Evolutionary conservation across 2,113 vertebrate species (phyloP).

Genomic region (Ammodytes dubius): DNA sequence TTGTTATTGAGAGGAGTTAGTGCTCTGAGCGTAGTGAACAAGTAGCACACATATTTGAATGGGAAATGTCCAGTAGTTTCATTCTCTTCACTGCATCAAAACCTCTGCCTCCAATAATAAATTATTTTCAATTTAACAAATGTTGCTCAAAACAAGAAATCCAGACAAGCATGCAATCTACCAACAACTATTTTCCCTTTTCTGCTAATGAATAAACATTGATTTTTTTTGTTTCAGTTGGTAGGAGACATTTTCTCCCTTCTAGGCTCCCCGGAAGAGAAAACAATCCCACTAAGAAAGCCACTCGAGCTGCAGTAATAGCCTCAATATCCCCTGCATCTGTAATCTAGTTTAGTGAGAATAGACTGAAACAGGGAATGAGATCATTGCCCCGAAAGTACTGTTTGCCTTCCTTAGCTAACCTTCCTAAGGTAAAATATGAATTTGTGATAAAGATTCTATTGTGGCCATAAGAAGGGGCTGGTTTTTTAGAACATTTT

Average conservation of each 20-base stretch:
- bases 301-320: neutral
- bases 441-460: neutral
- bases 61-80: neutral
- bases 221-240: constrained; percentile 2
- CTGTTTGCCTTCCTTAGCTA: neutral
- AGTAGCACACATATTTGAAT: neutral
- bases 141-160: neutral
- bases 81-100: neutral
- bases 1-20: too few relatives aligned
- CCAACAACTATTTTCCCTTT: neutral
- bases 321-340: neutral
- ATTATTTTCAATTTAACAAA: neutral
- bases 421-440: too few relatives aligned
- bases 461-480: constrained; percentile 25
- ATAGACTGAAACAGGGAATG: neutral
- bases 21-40: neutral
- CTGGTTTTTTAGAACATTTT: neutral
- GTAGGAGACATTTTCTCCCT: neutral
- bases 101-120: neutral
- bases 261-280: too few relatives aligned
- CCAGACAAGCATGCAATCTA: neutral
- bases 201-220: neutral
- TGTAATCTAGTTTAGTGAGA: neutral
- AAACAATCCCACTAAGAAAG: neutral
- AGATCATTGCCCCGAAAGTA: neutral